A percentile compares a stretch with the other conserved stretches of the same genome.
Conservation (phyloP, 2,113 vertebrate species). For the Pseudolaguvia tuberculata region DNA sequence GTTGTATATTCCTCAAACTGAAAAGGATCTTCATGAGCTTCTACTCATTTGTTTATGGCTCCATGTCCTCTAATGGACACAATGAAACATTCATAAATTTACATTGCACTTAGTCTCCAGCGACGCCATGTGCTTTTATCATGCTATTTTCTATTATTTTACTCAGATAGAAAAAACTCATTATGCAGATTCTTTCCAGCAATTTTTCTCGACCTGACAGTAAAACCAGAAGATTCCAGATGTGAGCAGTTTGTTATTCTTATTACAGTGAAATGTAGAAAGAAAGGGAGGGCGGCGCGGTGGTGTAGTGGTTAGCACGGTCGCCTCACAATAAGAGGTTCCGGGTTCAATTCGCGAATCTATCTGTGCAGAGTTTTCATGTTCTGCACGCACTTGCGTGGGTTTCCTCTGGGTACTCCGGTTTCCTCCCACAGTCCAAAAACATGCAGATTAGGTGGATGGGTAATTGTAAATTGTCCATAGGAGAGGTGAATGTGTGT, state of each 20-base stretch:
- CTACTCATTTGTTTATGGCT: background rate
- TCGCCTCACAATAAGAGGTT: too few species aligned
- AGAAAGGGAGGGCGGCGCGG: background rate
- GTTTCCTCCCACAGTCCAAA: too few species aligned
- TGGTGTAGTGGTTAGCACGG: too few species aligned
- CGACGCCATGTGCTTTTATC: background rate
- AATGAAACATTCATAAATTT: background rate
- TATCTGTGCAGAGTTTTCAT: too few species aligned
- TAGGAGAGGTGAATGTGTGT: too few species aligned
- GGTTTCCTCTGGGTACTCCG: too few species aligned
- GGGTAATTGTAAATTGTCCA: too few species aligned
- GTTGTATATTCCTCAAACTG: background rate
- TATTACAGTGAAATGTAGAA: background rate
- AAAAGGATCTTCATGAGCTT: background rate
- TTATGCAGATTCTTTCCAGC: background rate
- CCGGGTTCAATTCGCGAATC: too few species aligned
- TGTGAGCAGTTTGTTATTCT: background rate
- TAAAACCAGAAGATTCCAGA: background rate
- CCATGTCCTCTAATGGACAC: background rate
- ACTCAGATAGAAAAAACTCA: background rate
- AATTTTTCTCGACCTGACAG: background rate
- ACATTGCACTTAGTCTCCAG: background rate
- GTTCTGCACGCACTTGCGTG: too few species aligned
- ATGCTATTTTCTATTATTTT: background rate
- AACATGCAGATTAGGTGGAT: too few species aligned